Evolutionary conservation across 2,888 invertebrate species (phyloP).

Genomic region (Ormyrus nitidulus): DNA sequence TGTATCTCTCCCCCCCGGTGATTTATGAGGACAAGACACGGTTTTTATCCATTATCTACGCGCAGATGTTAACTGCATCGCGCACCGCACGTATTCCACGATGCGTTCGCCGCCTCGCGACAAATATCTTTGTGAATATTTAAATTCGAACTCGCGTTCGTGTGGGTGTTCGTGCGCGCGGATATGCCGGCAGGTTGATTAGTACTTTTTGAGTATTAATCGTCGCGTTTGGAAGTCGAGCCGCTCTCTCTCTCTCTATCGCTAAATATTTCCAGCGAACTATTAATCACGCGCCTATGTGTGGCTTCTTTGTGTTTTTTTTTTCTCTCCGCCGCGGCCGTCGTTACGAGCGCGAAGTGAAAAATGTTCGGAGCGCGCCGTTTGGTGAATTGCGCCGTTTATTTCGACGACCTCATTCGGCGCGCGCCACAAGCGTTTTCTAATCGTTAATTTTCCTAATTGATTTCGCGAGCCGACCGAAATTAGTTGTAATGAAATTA

Average conservation of each 20-base stretch:
- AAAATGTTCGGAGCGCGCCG: slow-evolving; percentile 5
- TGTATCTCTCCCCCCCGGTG: slow-evolving; percentile 40
- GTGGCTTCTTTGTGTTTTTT: not conserved
- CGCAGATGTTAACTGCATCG: slow-evolving; percentile 49
- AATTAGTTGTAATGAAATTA: no score
- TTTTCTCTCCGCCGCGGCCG: not conserved
- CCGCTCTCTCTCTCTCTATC: slow-evolving; percentile 1
- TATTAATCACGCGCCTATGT: slow-evolving; percentile 27
- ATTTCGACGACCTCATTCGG: slow-evolving; percentile 21
- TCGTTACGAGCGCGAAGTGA: slow-evolving; percentile 21
- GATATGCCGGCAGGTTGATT: not conserved
- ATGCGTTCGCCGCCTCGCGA: slow-evolving; percentile 14
- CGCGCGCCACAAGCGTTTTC: not conserved
- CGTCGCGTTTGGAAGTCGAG: slow-evolving; percentile 5
- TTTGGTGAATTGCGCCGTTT: not conserved
- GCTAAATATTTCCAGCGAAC: slow-evolving; percentile 21
- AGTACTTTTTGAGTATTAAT: slow-evolving; percentile 15
- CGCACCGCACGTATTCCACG: no score
- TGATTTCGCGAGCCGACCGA: no score
- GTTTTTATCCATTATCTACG: slow-evolving; percentile 54
- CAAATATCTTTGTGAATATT: slow-evolving; percentile 55
- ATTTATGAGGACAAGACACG: slow-evolving; percentile 55
- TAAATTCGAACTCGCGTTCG: slow-evolving; percentile 30
- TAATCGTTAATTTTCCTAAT: not conserved
- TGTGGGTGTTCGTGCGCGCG: not conserved